These are phyloP conservation scores for Drosophila auraria DNA, from an alignment of 1,140 invertebrate genomes.

Conservation along the genomic window DNA sequence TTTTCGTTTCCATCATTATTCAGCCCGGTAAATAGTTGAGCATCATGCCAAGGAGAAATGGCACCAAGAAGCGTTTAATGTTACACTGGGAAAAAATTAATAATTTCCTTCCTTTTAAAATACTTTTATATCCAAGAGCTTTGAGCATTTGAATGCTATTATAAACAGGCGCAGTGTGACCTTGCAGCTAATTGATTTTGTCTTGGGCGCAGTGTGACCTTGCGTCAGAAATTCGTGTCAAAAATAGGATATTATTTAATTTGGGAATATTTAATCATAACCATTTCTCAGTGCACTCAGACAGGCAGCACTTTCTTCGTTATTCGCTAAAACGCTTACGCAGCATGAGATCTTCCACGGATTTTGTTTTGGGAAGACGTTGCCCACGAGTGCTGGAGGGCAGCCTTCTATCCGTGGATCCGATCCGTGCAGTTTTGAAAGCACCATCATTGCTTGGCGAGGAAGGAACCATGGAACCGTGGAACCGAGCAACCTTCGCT, in stretches of 20 bases:
- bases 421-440: conserved; percentile 43
- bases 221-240: background rate
- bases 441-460: conserved; percentile 21
- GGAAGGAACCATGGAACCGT: conserved; percentile 31
- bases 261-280: background rate
- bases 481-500: conserved; percentile 39
- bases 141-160: background rate
- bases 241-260: background rate
- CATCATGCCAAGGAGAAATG: conserved; percentile 75
- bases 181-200: too few relatives aligned
- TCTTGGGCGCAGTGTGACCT: background rate
- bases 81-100: conserved; percentile 1
- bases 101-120: background rate
- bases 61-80: conserved; percentile 29
- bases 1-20: conserved; percentile 79
- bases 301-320: conserved; percentile 67
- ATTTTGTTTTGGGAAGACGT: conserved; percentile 38
- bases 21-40: conserved; percentile 71
- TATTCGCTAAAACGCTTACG: conserved; percentile 66
- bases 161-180: background rate
- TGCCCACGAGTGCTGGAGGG: conserved; percentile 39
- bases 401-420: conserved; percentile 39
- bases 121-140: background rate
- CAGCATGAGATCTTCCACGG: conserved; percentile 71
- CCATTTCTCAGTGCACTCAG: conserved; percentile 13